Base-by-base conservation (phyloP, 2,797 vertebrate species). In the Macrochelys suwanniensis region DNA sequence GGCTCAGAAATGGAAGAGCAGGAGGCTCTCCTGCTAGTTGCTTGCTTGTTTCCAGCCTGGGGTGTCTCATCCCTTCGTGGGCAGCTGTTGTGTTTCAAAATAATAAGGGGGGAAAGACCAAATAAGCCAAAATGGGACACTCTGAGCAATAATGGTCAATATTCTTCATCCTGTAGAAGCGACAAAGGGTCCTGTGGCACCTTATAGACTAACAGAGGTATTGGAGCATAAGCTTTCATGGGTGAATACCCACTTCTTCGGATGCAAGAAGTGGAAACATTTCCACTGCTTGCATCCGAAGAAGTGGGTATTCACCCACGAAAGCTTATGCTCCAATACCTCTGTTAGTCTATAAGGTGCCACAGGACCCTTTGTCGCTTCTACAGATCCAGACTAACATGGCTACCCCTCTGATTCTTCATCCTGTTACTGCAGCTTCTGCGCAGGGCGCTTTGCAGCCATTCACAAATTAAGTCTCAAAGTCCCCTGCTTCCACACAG, bases 61-160 rank as follows among this genome's bases (percentile, higher is more conserved):
- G 42, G 31, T 71, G 16, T 11, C 31, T 77, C 85, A 47, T 65
- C 57, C 31, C 86, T 92, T 92, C 81, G 68, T 51, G 88, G 65
- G 47, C 28, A 81, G 85, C n/a, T 28, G 83, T 88, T 94, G 33
- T 3, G 71, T 80, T 94, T 87, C 85, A 87, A 80, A 94, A 79
- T 7, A 84, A 61, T 76, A 93, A 47, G 84, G 68, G 68, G 37
- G 68, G 6, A 25, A 25, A 74, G 37, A 26, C 15, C 33, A 49
- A 51, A 90, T 74, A 89, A 54, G 79, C 61, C 82, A 95, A 78
- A 85, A 57, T 45, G 47, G 51, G n/a, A 76, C 47, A 85, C 76
- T 53, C 17, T 50, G 50, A 82, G 71, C n/a, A 74, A 57, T 51
- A 80, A 57, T 23, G 31, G 54, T 21, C 28, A 42, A 77, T 45